Evolutionary conservation across 2,888 invertebrate species (phyloP), one percentile per base, ranked within the genome.

Genomic region (Acronicta alni): DNA sequence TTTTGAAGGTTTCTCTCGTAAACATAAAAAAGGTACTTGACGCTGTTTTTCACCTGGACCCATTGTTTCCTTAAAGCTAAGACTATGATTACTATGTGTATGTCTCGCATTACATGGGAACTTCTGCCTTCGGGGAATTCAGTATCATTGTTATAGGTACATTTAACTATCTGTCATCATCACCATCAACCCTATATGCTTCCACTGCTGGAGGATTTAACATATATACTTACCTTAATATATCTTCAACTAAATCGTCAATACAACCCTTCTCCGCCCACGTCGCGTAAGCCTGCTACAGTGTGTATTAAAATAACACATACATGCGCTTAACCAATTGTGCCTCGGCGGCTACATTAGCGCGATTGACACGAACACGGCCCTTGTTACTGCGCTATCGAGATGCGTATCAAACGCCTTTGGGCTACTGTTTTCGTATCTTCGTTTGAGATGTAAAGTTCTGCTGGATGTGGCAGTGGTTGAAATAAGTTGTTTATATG

Each of bases 401-500:
- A 92, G 93, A 93, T 93, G 89, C 89, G 91, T 92, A 93, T 93
- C 93, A 86, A 86, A 87, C 85, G 85, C 89, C 89, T 85, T 85
- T 86, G 82, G 88, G 89, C 91, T 89, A 89, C 91, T 91, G 92
- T 90, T 91, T 88, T 85, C 89, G 88, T 87, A 87, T 88, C 86
- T 83, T 77, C 79, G 53, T 26, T 68, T 26, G 2, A n/a, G 83
- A 84, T 67, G 2, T 81, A 85, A 35, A 69, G 43, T 26, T 46
- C 6, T 1, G 0, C 82, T 87, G 70, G 89, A 90, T 75, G 68
- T 16, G 53, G 5, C 32, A 8, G 3, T 35, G 26, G 35, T 35
- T n/a, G 9, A 20, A 5, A 20, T 20, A 20, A 5, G 20, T 5
- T 20, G 20, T 20, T n/a, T n/a, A n/a, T 7, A 10, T 9, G 30